Conservation (phyloP, 2,113 vertebrate genomes). For the Solea solea region DNA sequence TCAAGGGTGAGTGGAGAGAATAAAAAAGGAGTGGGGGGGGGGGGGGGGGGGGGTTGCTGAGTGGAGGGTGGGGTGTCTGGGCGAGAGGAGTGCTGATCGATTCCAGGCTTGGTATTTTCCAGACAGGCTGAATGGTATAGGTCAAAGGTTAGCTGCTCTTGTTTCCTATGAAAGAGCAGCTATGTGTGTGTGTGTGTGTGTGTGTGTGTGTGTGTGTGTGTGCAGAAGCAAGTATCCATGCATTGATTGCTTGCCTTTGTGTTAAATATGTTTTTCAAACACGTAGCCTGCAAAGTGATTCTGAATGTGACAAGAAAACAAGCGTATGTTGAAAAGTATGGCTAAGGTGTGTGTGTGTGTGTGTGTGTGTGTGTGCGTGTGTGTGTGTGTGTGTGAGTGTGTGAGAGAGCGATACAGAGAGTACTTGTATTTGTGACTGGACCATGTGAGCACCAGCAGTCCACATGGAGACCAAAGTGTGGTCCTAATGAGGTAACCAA, state of each 20-base stretch:
- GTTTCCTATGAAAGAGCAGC: constrained; percentile 80
- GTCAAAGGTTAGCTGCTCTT: constrained; percentile 80
- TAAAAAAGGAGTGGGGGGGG: constrained; percentile 21
- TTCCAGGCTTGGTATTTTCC: constrained; percentile 81
- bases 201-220: constrained; percentile 26
- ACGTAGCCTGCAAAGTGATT: background rate
- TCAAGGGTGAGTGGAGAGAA: constrained; percentile 47
- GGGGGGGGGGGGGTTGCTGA: constrained; percentile 27
- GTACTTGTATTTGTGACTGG: too few relatives aligned
- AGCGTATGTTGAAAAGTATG: too few relatives aligned
- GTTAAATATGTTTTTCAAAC: constrained; percentile 4
- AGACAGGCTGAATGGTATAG: constrained; percentile 83
- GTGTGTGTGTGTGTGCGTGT: background rate
- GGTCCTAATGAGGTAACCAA: too few relatives aligned
- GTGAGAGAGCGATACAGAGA: too few relatives aligned
- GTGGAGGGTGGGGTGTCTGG: constrained; percentile 64
- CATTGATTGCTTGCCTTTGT: background rate
- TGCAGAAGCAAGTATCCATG: constrained; percentile 17
- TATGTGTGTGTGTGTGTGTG: constrained; percentile 44
- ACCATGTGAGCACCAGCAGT: too few relatives aligned
- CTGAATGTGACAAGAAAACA: background rate
- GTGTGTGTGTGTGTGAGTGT: background rate
- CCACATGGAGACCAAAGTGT: too few relatives aligned
- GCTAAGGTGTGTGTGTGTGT: background rate
- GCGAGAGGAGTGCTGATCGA: constrained; percentile 73